Evolutionary conservation across 2,888 invertebrate genomes (phyloP), one percentile per base, ranked within the genome.

Genomic region (Calliopum simillimum): DNA sequence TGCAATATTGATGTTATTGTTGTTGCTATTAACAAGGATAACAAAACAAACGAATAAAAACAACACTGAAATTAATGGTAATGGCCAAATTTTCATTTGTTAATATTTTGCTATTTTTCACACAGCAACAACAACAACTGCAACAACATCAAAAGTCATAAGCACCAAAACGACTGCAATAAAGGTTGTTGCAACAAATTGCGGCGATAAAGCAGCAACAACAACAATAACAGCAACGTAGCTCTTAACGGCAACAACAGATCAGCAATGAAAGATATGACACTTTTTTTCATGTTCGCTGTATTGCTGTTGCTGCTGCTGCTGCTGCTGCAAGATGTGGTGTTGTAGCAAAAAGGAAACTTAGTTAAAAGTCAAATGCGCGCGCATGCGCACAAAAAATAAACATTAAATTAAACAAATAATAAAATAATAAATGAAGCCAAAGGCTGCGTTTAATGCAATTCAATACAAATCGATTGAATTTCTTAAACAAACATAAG

Each of bases 21-120:
- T 71, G 62, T 49, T 53, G 33, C 33, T 13, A 33, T 33, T 33
- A 47, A 25, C n/a, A 63, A 63, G 16, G 25, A 19, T 23, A 63
- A 63, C 46, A 47, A 63, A n/a, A n/a, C n/a, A n/a, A n/a, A n/a
- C n/a, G n/a, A n/a, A n/a, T n/a, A n/a, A n/a, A 63, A 47, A 63
- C 33, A 33, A 33, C 5, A 33, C 5, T 33, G 33, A 33, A 33
- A 33, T 33, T 63, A 49, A 25, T 25, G 62, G 47, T 47, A 63
- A 63, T 63, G 62, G 62, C 47, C 47, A 49, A 63, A 63, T 49
- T 63, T 63, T 63, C 33, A 49, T 63, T 58, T 47, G 62, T 49
- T 63, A 23, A 63, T 47, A 63, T 47, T 47, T 63, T 49, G 14
- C 47, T 6, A 63, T 33, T 41, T 25, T 49, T n/a, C 14, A n/a